phyloP scores from a whole-genome alignment of 1,140 invertebrate genomes.

The Leucophenga varia region DNA sequence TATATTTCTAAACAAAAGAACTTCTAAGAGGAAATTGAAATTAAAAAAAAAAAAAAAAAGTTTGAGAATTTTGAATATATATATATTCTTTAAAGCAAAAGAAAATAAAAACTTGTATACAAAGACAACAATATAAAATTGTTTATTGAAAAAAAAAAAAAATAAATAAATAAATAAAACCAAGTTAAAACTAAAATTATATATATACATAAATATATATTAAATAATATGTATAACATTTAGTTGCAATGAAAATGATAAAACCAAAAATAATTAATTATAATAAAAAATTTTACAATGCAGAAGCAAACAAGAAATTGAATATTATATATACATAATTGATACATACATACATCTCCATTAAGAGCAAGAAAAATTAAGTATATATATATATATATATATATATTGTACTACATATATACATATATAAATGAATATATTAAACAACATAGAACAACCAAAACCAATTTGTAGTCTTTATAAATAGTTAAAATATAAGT shows the following conservation, averaged over 20 bases:
- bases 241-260: not conserved
- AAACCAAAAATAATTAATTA: not conserved
- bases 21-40: not conserved
- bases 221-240: not conserved
- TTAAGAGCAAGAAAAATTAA: slow-evolving; percentile 33
- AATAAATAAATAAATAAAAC: not conserved
- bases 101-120: no score
- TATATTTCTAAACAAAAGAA: not conserved
- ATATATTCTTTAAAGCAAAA: no score
- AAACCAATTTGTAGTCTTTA: not conserved
- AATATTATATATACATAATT: slow-evolving; percentile 10
- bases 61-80: no score
- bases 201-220: not conserved
- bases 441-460: not conserved
- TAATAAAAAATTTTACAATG: slow-evolving; percentile 1
- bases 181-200: not conserved
- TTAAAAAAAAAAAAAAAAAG: not conserved
- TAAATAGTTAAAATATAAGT: not conserved
- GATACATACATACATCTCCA: slow-evolving; percentile 10
- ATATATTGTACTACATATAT: no score
- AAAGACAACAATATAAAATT: not conserved
- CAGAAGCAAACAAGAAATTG: slow-evolving; percentile 27
- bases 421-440: not conserved
- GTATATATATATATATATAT: slow-evolving; percentile 14
- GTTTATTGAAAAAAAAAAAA: not conserved